Evolutionary conservation across 2,888 invertebrate genomes (phyloP), one percentile per base, ranked within the genome.

Genomic region (Ferrisia virgata): DNA sequence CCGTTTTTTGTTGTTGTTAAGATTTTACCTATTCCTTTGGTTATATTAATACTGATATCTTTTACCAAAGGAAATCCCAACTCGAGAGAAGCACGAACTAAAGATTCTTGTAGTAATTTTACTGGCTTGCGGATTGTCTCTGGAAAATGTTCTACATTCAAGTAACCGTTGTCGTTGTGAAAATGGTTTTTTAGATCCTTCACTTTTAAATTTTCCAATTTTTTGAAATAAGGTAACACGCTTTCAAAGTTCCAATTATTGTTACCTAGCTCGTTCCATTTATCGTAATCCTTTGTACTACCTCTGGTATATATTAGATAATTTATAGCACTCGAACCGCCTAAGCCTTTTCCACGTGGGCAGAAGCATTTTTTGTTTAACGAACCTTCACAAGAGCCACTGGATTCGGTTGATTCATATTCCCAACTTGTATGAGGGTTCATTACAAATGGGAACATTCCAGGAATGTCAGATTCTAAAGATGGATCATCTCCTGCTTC

Each of bases 181-280:
- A 76, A 47, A 28, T 72, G 28, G 11, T 15, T 43, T 18, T 11
- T 18, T 3, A 43, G 13, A 18, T 36, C 8, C 25, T 39, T 83
- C 87, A 87, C 31, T 86, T 87, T 15, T 18, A 87, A 25, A 86
- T 88, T 88, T 86, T 90, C 89, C 0, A 88, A 86, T 85, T 88
- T 88, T 82, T 88, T 87, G 87, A 91, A 92, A 86, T 89, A 88
- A 0, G 89, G 88, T 1, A 90, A 86, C 0, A 91, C 89, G 6
- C 89, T 88, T 0, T 90, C 88, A 87, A 89, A 91, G 69, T 89
- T 89, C 94, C 94, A 94, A 0, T 91, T 92, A 0, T 87, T 85
- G 86, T 92, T 93, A 0, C 93, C 93, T 47, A 89, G 87, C 0
- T 87, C 87, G 9, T 90, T 89, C 94, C 94, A 94, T 0, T 88